A percentile compares a stretch with the other conserved stretches of the same genome.
Conservation (phyloP, 2,888 invertebrate species). For the Drosophila mimica region DNA sequence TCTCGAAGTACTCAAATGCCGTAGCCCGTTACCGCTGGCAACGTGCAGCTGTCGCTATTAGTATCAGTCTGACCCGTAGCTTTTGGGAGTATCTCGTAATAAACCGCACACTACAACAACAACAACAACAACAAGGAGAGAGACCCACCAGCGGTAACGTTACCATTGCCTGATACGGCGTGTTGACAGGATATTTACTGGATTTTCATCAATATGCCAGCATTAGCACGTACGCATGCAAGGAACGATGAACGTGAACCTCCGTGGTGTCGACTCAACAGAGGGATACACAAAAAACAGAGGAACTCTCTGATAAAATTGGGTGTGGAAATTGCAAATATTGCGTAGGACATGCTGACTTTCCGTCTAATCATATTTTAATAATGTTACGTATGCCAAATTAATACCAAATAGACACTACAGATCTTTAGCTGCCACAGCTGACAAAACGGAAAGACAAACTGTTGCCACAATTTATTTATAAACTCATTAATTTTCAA, state of each 20-base stretch:
- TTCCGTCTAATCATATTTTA: slow-evolving; percentile 57
- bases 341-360: slow-evolving; percentile 26
- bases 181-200: slow-evolving; percentile 81
- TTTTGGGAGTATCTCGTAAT: slow-evolving; percentile 28
- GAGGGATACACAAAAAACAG: slow-evolving; percentile 1
- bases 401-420: slow-evolving; percentile 50
- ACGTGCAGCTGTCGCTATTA: slow-evolving; percentile 81
- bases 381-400: slow-evolving; percentile 41
- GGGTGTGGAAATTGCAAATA: slow-evolving; percentile 29
- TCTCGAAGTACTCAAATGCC: slow-evolving; percentile 70
- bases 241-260: slow-evolving; percentile 69
- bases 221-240: slow-evolving; percentile 74
- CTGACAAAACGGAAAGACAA: slow-evolving; percentile 31
- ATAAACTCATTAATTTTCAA: slow-evolving; percentile 53
- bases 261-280: slow-evolving; percentile 49
- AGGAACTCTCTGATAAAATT: slow-evolving; percentile 1
- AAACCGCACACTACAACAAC: slow-evolving; percentile 35
- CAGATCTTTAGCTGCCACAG: slow-evolving; percentile 33
- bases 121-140: background rate
- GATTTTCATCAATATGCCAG: slow-evolving; percentile 79
- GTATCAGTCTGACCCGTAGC: slow-evolving; percentile 49
- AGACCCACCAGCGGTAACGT: slow-evolving; percentile 14
- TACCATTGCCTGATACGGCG: slow-evolving; percentile 42
- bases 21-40: slow-evolving; percentile 68
- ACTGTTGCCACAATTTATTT: slow-evolving; percentile 53